phyloP scores from a whole-genome alignment of 2,113 vertebrate species.

The Serilophus lunatus region DNA sequence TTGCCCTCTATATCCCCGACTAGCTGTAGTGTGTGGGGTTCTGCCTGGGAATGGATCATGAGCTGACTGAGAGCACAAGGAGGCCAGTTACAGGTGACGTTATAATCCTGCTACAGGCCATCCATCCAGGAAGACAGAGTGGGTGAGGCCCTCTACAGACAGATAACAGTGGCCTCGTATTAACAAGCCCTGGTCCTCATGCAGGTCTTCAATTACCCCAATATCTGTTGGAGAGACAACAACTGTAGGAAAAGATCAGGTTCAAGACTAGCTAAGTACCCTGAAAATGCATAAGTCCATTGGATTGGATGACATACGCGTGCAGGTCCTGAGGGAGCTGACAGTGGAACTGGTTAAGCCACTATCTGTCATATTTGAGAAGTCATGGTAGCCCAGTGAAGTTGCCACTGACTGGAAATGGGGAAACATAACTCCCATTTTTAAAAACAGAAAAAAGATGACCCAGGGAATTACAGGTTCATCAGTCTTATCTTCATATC shows the following conservation, averaged over 20 bases:
- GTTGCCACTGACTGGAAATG: background rate
- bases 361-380: background rate
- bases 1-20: background rate
- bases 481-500: background rate
- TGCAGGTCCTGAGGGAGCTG: background rate
- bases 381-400: background rate
- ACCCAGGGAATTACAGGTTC: background rate
- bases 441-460: background rate
- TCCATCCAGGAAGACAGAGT: background rate
- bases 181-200: background rate
- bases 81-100: background rate
- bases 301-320: background rate
- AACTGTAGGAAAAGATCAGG: background rate
- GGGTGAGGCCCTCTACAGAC: too few species aligned
- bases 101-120: accelerated
- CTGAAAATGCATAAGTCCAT: background rate
- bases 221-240: too few species aligned
- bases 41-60: background rate
- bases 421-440: background rate
- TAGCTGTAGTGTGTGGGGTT: background rate
- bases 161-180: accelerated
- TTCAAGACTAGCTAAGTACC: background rate
- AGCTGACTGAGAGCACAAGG: background rate
- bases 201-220: background rate
- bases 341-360: background rate